Evolutionary conservation across 1,140 invertebrate genomes (phyloP).

Genomic region (Brachionus koreanus): DNA sequence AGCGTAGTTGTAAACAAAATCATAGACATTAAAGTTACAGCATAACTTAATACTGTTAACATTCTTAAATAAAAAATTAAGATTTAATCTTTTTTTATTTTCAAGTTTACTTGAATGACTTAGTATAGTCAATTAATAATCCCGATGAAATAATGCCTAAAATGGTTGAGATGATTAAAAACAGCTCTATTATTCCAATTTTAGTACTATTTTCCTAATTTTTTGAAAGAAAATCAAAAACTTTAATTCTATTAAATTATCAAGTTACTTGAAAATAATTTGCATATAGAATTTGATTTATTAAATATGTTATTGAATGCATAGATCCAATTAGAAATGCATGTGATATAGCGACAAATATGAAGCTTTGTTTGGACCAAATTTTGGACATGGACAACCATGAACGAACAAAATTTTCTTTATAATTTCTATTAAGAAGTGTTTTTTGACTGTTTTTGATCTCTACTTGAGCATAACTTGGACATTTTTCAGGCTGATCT

Average conservation of each 20-base stretch:
- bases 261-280: constrained; percentile 71
- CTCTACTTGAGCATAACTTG: constrained; percentile 23
- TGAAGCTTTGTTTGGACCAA: constrained; percentile 77
- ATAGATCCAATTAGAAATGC: constrained; percentile 67
- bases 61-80: constrained; percentile 64
- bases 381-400: constrained; percentile 69
- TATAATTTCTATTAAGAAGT: constrained; percentile 61
- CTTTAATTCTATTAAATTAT: not conserved
- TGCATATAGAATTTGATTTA: constrained; percentile 75
- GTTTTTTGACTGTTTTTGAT: constrained; percentile 47
- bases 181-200: constrained; percentile 78
- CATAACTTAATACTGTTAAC: constrained; percentile 79
- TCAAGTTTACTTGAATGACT: constrained; percentile 55
- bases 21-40: constrained; percentile 78
- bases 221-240: not conserved
- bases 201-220: constrained; percentile 67
- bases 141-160: constrained; percentile 80
- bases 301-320: constrained; percentile 84
- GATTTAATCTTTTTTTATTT: not conserved
- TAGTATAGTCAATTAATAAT: constrained; percentile 70
- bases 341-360: constrained; percentile 62
- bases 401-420: constrained; percentile 68
- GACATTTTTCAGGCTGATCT: constrained; percentile 15
- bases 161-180: constrained; percentile 83
- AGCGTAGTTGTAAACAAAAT: constrained; percentile 79